Conservation (phyloP, 2,113 vertebrate species). For the Parus major region DNA sequence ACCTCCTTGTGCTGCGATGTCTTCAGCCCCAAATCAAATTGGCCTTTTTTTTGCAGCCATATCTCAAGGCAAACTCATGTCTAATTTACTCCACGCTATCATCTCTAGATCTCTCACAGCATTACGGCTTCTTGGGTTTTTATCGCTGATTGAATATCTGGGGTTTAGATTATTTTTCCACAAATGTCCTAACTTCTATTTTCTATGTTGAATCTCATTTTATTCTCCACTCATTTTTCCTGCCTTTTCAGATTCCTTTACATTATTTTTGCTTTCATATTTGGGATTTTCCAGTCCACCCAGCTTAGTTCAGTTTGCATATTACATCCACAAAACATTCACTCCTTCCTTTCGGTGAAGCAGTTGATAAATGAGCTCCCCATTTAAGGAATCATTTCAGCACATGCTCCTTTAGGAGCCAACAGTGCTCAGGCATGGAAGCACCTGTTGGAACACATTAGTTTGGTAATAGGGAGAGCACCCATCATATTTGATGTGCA, state of each 20-base stretch:
- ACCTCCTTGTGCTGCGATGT: slow-evolving; percentile 46
- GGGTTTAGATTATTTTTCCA: slow-evolving; percentile 59
- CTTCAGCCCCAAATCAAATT: slow-evolving; percentile 66
- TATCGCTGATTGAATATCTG: slow-evolving; percentile 55
- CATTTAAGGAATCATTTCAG: background rate
- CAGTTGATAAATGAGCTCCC: background rate
- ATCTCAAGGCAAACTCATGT: slow-evolving; percentile 71
- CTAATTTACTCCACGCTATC: slow-evolving; percentile 60
- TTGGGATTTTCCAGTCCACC: background rate
- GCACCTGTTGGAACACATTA: accelerated
- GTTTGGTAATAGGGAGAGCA: background rate
- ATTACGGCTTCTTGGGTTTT: slow-evolving; percentile 43
- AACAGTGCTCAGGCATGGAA: background rate
- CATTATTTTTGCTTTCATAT: background rate
- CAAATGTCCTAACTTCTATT: slow-evolving; percentile 32
- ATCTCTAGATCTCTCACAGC: slow-evolving; percentile 49
- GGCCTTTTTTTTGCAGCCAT: slow-evolving; percentile 47
- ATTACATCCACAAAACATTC: background rate
- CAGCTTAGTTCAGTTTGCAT: background rate
- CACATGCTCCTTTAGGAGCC: background rate
- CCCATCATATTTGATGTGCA: background rate
- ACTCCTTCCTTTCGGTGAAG: background rate
- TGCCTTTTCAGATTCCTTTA: background rate
- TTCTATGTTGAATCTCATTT: slow-evolving; percentile 49
- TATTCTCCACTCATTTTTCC: background rate